Evolutionary conservation across 2,113 vertebrate genomes (phyloP), one percentile per base, ranked within the genome.

Genomic region (Hippocampus guttulatus): DNA sequence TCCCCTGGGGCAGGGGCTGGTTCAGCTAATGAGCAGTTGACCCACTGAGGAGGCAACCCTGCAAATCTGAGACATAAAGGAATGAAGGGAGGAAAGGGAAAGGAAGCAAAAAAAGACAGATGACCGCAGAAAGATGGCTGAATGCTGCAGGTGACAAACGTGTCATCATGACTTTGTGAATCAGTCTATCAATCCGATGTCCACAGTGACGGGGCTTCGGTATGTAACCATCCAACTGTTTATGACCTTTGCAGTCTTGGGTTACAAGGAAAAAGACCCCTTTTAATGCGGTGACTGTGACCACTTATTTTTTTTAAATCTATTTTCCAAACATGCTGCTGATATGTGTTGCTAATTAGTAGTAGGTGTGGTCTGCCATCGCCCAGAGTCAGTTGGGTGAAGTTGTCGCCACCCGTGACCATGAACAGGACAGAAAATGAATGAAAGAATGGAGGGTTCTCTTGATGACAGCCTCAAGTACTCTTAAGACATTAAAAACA

Each of bases 21-120:
- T 84, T 81, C 87, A 75, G 80, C 84, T 91, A 91, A 91, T 89
- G 89, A 91, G 86, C 88, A 83, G 88, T 91, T 91, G 89, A 91
- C 87, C 89, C 85, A 88, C 80, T 81, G 77, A 86, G 87, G 81
- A 87, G 85, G 67, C 51, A 21, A 76, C 78, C 54, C 83, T 81
- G 75, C 78, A 87, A 79, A 88, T 85, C 82, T 85, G 83, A 88
- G 70, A 88, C 73, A 70, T 71, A 80, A 63, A 68, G 61, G 33
- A 78, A 73, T 51, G 54, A 51, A 77, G 49, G 62, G 65, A 73
- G 62, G 65, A 75, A 30, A 69, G 49, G 15, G 33, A 38, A 55
- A 54, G 55, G 23, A 54, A 41, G 40, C 69, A 61, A 64, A 40
- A 41, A 21, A 47, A 7, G 33, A 62, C 25, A 75, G 18, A 81